A percentile compares a stretch with the other conserved stretches of the same genome.
phyloP scores from a whole-genome alignment of 2,113 vertebrate genomes.

The Salvator merianae region DNA sequence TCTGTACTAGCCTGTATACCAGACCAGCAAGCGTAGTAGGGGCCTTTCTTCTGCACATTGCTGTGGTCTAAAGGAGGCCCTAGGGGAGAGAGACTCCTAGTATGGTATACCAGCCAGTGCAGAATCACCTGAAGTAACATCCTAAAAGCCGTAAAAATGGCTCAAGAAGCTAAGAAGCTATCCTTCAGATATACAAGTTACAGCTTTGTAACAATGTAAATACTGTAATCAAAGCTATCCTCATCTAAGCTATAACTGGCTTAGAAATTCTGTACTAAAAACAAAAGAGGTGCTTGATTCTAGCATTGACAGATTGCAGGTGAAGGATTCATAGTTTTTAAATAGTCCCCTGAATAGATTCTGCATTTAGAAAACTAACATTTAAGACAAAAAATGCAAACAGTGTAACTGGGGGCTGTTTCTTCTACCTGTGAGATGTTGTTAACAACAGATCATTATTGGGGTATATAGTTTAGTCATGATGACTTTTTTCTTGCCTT shows the following conservation, averaged over 20 bases:
- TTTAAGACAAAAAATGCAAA: background rate
- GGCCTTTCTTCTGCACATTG: too few species aligned
- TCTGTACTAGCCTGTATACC: too few species aligned
- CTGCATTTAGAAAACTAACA: background rate
- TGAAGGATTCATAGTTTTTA: background rate
- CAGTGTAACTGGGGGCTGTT: background rate
- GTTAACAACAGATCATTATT: background rate
- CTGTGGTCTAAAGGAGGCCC: too few species aligned
- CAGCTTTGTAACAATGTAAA: background rate
- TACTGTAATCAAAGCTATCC: background rate
- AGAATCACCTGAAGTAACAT: too few species aligned
- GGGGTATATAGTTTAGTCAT: background rate
- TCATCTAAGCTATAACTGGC: background rate
- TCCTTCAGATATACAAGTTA: background rate
- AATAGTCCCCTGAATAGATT: background rate
- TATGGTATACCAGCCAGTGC: too few species aligned
- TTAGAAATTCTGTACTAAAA: background rate
- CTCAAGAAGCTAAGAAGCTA: background rate
- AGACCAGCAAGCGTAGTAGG: too few species aligned
- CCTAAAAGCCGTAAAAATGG: background rate
- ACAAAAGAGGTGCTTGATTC: background rate
- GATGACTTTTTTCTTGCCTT: background rate
- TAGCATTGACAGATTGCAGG: too few species aligned
- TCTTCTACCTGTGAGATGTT: background rate
- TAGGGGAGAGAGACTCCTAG: too few species aligned